Percentiles rank a stretch among this genome's conserved stretches.
Conservation (phyloP, 2,888 invertebrate species). For the Prionchulus punctatus region DNA sequence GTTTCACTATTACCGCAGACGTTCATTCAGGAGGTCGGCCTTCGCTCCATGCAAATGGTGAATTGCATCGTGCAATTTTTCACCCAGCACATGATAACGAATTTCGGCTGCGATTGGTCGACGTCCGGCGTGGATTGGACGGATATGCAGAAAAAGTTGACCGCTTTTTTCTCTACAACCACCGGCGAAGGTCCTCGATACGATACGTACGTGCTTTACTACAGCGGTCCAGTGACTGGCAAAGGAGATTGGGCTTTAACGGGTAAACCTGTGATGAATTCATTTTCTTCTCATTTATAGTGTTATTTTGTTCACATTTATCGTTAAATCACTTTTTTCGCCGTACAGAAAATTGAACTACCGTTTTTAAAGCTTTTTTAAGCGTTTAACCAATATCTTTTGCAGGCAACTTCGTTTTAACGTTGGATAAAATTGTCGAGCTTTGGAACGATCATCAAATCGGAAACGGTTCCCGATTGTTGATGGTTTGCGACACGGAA, state of each 20-base stretch:
- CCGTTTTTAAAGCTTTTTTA: not conserved
- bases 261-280: conserved; percentile 25
- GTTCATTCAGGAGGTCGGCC: conserved; percentile 24
- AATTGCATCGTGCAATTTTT: conserved; percentile 30
- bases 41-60: conserved; percentile 25
- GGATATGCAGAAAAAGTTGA: conserved; percentile 5
- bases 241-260: conserved; percentile 35
- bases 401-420: not conserved
- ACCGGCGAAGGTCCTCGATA: conserved; percentile 32
- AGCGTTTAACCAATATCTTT: not conserved
- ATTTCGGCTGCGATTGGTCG: conserved; percentile 33
- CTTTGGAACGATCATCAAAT: no score
- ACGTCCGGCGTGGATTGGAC: conserved; percentile 30
- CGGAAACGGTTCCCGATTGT: conserved; percentile 25
- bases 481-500: conserved; percentile 31
- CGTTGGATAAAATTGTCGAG: no score
- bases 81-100: conserved; percentile 32
- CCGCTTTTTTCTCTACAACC: conserved; percentile 27
- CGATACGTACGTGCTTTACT: conserved; percentile 35
- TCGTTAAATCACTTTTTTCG: no score
- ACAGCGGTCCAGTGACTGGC: conserved; percentile 32
- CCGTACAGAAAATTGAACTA: not conserved
- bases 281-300: no score
- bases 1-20: conserved; percentile 24
- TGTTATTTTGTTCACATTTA: no score